A percentile compares a stretch with the other conserved stretches of the same genome.
phyloP scores from a whole-genome alignment of 2,113 vertebrate species.

The Gavialis gangeticus region DNA sequence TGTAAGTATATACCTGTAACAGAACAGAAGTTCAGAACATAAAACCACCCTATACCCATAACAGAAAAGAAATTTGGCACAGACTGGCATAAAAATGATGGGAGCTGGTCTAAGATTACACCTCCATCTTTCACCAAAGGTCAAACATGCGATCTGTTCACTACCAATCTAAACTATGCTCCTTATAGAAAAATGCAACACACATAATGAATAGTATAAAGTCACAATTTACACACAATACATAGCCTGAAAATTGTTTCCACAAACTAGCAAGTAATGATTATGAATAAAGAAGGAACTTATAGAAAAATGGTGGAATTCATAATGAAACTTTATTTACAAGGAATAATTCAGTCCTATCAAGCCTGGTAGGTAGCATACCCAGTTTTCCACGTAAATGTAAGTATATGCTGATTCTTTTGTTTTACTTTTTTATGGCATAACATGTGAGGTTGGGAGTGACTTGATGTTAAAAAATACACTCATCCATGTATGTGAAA shows the following conservation, averaged over 20 bases:
- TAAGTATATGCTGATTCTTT: background rate
- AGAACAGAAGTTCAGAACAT: too few species aligned
- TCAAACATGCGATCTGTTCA: too few species aligned
- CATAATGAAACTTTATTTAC: background rate
- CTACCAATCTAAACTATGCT: background rate
- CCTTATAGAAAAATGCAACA: background rate
- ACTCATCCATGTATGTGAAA: background rate
- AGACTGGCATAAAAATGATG: too few species aligned
- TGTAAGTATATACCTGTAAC: too few species aligned
- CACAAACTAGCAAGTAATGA: background rate
- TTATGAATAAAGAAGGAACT: background rate
- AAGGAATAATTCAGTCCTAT: background rate
- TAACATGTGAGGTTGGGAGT: background rate
- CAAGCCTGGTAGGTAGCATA: background rate
- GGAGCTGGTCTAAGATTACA: too few species aligned
- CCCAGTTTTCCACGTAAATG: background rate
- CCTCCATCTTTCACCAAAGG: too few species aligned
- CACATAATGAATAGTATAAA: background rate
- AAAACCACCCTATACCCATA: too few species aligned
- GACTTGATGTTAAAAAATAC: background rate
- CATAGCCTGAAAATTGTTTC: background rate
- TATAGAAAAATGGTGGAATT: background rate
- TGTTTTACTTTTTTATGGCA: background rate
- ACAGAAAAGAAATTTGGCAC: too few species aligned
- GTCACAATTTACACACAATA: background rate